Evolutionary conservation across 2,888 invertebrate species (phyloP).

Genomic region (Bedellia somnulentella): DNA sequence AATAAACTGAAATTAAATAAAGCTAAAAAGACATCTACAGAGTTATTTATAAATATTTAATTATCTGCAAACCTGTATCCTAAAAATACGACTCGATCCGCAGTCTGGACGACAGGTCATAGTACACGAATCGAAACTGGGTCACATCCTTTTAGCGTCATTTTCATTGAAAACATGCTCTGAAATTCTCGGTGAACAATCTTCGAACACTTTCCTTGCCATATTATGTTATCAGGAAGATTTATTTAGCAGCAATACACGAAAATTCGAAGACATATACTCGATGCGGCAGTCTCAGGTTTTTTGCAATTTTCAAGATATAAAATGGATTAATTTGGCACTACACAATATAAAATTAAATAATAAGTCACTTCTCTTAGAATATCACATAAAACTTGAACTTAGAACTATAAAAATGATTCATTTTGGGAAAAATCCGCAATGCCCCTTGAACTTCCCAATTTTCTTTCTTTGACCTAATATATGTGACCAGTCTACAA

Average conservation of each 20-base stretch:
- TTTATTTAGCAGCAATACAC: too few relatives aligned
- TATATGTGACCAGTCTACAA: too few relatives aligned
- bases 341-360: too few relatives aligned
- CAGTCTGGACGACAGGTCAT: conserved; percentile 53
- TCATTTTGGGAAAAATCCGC: neutral
- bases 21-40: too few relatives aligned
- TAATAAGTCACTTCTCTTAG: too few relatives aligned
- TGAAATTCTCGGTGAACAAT: neutral
- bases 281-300: too few relatives aligned
- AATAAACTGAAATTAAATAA: too few relatives aligned
- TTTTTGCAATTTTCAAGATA: neutral
- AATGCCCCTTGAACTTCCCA: neutral
- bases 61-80: conserved; percentile 55
- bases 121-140: conserved; percentile 49
- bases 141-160: conserved; percentile 46
- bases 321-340: too few relatives aligned
- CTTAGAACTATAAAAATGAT: too few relatives aligned
- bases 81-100: conserved; percentile 51
- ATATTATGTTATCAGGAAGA: too few relatives aligned
- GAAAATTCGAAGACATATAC: too few relatives aligned
- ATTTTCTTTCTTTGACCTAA: neutral
- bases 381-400: too few relatives aligned
- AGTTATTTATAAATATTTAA: conserved; percentile 57
- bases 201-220: neutral
- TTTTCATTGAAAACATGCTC: conserved; percentile 17